A percentile compares a stretch with the other conserved stretches of the same genome.
These are phyloP conservation scores for Lepus townsendii DNA, from an alignment of 2,797 vertebrate species.

Conservation along the genomic window DNA sequence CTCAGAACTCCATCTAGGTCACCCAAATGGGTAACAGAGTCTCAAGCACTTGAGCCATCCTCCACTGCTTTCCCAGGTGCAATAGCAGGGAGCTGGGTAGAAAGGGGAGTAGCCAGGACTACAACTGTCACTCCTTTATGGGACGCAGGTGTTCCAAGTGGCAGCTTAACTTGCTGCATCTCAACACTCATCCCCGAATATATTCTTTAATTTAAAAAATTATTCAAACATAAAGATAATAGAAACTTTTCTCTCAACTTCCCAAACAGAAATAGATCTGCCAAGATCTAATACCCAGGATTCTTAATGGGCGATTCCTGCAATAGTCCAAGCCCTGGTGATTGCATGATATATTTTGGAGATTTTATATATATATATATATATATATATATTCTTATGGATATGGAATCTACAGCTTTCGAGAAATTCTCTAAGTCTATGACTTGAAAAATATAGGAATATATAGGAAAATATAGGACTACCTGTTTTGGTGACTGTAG, in stretches of 20 bases:
- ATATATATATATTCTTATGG: background rate
- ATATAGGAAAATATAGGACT: background rate
- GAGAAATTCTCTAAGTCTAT: background rate
- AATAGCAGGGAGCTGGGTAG: no score
- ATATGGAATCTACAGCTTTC: background rate
- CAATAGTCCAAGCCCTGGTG: background rate
- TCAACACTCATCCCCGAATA: background rate
- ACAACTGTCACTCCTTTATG: no score
- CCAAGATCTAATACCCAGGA: background rate
- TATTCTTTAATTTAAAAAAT: slow-evolving; percentile 27
- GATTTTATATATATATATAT: no score
- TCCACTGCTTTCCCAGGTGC: no score
- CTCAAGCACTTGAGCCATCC: no score
- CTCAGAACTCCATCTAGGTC: no score
- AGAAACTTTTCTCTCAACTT: background rate
- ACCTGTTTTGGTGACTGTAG: background rate
- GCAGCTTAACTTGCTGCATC: no score
- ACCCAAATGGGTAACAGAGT: no score
- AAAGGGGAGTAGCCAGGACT: no score
- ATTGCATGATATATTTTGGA: background rate
- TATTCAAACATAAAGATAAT: background rate
- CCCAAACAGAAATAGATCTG: background rate
- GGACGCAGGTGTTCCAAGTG: no score
- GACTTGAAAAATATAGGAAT: background rate
- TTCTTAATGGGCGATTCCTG: background rate